A percentile compares a stretch with the other conserved stretches of the same genome.
These are phyloP conservation scores for Aphelocoma californica DNA, from an alignment of 2,797 vertebrate species.

Conservation along the genomic window DNA sequence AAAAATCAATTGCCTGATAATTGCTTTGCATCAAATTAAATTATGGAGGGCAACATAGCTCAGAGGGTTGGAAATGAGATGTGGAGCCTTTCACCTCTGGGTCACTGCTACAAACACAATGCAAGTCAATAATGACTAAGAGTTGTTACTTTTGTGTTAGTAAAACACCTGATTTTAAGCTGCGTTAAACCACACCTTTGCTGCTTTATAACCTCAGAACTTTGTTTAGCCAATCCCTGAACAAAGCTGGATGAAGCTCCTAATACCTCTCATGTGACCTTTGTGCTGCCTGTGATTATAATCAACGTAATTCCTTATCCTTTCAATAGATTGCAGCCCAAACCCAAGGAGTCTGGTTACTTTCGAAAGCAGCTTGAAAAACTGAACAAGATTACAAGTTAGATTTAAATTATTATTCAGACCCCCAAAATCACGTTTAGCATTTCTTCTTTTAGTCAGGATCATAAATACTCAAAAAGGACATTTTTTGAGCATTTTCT, in stretches of 20 bases:
- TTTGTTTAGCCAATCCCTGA: not conserved
- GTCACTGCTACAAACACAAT: conserved; percentile 51
- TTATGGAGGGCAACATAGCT: conserved; percentile 33
- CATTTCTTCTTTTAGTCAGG: not conserved
- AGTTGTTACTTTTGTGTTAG: conserved; percentile 45
- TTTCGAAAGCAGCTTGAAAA: not conserved
- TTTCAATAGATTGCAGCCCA: not conserved
- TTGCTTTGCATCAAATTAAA: conserved; percentile 65
- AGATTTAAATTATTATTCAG: not conserved
- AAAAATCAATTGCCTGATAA: conserved; percentile 68
- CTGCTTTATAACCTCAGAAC: conserved; percentile 7
- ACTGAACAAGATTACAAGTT: not conserved
- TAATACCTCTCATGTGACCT: not conserved
- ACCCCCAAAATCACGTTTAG: rapidly evolving
- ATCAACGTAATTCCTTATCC: not conserved
- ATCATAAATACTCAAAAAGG: not conserved
- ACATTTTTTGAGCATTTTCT: not conserved
- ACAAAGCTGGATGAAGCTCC: conserved; percentile 6
- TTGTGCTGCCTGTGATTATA: not conserved
- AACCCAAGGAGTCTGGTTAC: not conserved
- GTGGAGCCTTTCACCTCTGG: conserved; percentile 52
- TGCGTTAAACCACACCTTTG: conserved; percentile 21
- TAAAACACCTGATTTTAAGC: conserved; percentile 23
- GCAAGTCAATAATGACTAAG: conserved; percentile 52
- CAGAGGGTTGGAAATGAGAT: conserved; percentile 54